Evolutionary conservation across 2,113 vertebrate genomes (phyloP).

Genomic region (Dromiciops gliroides): DNA sequence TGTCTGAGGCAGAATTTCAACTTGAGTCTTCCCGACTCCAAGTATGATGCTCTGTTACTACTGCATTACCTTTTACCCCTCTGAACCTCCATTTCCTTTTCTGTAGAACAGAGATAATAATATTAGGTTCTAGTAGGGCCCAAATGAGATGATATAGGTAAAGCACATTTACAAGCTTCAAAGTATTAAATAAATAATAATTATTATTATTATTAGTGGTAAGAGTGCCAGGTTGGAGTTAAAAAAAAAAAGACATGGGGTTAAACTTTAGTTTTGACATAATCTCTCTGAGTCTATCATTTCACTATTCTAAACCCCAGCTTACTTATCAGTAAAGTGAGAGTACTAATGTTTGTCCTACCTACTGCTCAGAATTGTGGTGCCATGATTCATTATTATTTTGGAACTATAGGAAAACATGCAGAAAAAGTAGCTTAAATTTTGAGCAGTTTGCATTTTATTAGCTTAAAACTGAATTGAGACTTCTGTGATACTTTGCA

Average conservation of each 20-base stretch:
- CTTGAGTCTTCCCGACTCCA: neutral
- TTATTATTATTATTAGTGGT: neutral
- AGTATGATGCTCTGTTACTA: neutral
- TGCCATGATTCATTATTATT: neutral
- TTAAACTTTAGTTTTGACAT: neutral
- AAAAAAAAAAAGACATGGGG: neutral
- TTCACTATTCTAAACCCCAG: neutral
- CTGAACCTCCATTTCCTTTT: neutral
- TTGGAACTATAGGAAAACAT: neutral
- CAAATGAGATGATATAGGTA: neutral
- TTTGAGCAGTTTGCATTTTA: no score
- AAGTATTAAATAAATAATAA: neutral
- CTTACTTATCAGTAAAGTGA: neutral
- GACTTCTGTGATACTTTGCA: no score
- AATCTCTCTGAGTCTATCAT: neutral
- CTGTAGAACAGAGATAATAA: neutral
- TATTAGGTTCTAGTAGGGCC: neutral
- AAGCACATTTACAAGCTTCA: neutral
- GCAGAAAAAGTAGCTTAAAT: no score
- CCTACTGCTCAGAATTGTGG: neutral
- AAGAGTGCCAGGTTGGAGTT: neutral
- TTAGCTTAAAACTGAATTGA: neutral
- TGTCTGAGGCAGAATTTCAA: neutral
- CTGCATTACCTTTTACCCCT: neutral
- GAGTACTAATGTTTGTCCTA: neutral